Evolutionary conservation across 2,888 invertebrate genomes (phyloP).

Genomic region (Acrocera orbiculus): DNA sequence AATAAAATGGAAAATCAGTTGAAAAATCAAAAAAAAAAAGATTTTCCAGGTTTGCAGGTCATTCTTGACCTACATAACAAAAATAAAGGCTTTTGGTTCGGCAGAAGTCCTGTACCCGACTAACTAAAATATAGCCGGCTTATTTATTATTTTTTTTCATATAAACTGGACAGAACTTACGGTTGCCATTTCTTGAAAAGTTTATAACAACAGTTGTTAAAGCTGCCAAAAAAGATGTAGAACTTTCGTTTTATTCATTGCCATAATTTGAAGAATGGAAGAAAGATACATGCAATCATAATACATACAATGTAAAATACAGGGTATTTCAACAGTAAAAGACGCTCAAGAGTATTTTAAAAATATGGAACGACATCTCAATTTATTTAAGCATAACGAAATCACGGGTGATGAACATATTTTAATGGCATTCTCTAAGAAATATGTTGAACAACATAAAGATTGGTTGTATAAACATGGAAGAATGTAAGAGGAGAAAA

Average conservation of each 20-base stretch:
- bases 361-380: constrained; percentile 87
- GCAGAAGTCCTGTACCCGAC: too few relatives aligned
- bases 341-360: constrained; percentile 98
- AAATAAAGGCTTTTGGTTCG: too few relatives aligned
- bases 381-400: constrained; percentile 73
- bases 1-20: too few relatives aligned
- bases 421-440: constrained; percentile 86
- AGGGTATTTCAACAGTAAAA: constrained; percentile 97
- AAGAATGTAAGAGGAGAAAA: constrained; percentile 66
- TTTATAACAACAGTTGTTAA: constrained; percentile 99
- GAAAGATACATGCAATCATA: constrained; percentile 68
- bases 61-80: too few relatives aligned
- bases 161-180: constrained; percentile 92
- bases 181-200: constrained; percentile 85
- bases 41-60: too few relatives aligned
- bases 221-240: constrained; percentile 70
- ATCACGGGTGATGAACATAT: constrained; percentile 83
- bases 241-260: constrained; percentile 80
- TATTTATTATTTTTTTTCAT: constrained; percentile 96
- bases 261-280: constrained; percentile 99
- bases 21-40: too few relatives aligned
- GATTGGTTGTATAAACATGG: constrained; percentile 96
- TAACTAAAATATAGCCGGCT: too few relatives aligned
- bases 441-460: constrained; percentile 88
- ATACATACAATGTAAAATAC: constrained; percentile 91